Percentiles rank a stretch among this genome's conserved stretches.
phyloP scores from a whole-genome alignment of 2,113 vertebrate species.

The Calidris pugnax region DNA sequence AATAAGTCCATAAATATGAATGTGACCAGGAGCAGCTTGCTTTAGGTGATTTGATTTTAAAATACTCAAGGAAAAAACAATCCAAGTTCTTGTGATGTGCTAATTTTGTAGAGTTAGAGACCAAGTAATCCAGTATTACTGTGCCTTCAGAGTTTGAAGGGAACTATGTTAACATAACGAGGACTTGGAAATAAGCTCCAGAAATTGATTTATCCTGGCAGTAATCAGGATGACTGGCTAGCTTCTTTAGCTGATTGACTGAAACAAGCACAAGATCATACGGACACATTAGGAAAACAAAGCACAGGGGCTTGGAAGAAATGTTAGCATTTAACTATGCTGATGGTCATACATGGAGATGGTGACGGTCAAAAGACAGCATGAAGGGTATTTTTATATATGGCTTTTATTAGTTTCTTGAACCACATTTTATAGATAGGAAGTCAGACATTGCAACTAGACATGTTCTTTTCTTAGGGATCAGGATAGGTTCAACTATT shows the following conservation, averaged over 20 bases:
- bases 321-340: neutral
- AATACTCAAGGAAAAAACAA: neutral
- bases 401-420: neutral
- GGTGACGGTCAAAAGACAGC: neutral
- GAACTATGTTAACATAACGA: neutral
- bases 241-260: constrained; percentile 11
- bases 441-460: neutral
- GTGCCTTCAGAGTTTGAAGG: neutral
- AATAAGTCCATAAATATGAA: neutral
- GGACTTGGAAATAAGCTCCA: constrained; percentile 22
- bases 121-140: neutral
- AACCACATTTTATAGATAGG: neutral
- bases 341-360: neutral
- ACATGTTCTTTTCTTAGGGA: neutral
- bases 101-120: constrained; percentile 29
- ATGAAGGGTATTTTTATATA: neutral
- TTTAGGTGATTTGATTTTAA: constrained; percentile 11
- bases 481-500: neutral
- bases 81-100: neutral
- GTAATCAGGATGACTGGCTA: constrained; percentile 37
- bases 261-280: constrained; percentile 8
- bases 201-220: constrained; percentile 48
- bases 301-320: neutral
- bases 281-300: neutral
- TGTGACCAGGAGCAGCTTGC: neutral